Conservation (phyloP, 2,113 vertebrate species). For the Phrynosoma platyrhinos region DNA sequence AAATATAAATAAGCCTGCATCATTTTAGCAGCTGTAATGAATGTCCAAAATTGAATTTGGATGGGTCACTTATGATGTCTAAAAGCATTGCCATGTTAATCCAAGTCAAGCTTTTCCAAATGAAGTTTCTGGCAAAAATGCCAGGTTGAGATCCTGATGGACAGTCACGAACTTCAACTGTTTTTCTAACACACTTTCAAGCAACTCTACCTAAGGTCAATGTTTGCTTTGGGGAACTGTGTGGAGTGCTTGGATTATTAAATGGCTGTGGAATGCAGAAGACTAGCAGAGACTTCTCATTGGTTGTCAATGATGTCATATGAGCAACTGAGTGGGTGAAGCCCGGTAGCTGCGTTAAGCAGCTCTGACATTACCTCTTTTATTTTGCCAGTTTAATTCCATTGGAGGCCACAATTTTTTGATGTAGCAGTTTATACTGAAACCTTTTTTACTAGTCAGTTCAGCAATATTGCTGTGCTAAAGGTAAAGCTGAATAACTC, state of each 20-base stretch:
- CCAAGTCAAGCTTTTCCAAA: conserved; percentile 19
- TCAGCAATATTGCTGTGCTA: conserved; percentile 7
- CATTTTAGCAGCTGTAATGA: neutral
- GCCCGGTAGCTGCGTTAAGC: conserved; percentile 37
- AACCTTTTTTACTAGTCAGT: conserved; percentile 22
- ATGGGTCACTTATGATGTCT: neutral
- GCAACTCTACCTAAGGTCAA: neutral
- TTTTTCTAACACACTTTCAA: conserved; percentile 40
- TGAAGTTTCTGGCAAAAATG: neutral
- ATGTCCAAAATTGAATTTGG: neutral
- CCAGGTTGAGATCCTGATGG: conserved; percentile 14
- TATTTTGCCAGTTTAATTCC: conserved; percentile 34
- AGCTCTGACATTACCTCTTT: neutral
- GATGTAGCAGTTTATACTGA: conserved; percentile 15
- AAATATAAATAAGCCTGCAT: neutral
- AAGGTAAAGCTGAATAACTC: conserved; percentile 29
- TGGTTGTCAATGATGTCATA: conserved; percentile 48
- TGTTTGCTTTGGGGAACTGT: conserved; percentile 37
- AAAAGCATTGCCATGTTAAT: neutral
- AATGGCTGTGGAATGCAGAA: conserved; percentile 52
- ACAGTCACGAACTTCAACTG: neutral
- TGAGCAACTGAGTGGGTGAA: conserved; percentile 36
- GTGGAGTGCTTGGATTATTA: neutral
- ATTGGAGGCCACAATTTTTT: neutral
- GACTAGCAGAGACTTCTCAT: neutral